Percentiles rank a stretch among this genome's conserved stretches.
Conservation (phyloP, 2,797 vertebrate genomes). For the Silurus aristotelis region DNA sequence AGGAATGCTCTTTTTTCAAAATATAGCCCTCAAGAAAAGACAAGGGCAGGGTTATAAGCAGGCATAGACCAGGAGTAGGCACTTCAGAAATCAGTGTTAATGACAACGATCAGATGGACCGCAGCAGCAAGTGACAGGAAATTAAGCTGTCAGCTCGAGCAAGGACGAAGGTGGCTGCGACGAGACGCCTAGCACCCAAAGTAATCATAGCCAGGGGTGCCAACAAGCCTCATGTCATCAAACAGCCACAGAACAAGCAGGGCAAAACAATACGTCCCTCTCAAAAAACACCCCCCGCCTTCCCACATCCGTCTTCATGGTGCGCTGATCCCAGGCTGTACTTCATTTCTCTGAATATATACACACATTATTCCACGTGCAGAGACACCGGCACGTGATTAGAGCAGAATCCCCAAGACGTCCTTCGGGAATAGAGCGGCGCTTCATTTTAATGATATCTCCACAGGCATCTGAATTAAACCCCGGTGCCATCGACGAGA, state of each 20-base stretch:
- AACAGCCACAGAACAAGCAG: constrained; percentile 46
- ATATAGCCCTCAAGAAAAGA: constrained; percentile 1
- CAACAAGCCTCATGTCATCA: constrained; percentile 54
- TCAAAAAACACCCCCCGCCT: background rate
- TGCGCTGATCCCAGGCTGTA: constrained; percentile 26
- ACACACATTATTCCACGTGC: background rate
- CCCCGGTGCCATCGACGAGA: constrained; percentile 22
- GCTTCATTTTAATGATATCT: constrained; percentile 51
- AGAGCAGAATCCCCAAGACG: background rate
- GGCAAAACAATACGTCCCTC: constrained; percentile 34
- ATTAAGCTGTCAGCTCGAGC: constrained; percentile 50
- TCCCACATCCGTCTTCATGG: background rate
- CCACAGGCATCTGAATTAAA: constrained; percentile 42
- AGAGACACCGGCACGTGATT: constrained; percentile 8
- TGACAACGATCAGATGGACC: constrained; percentile 21
- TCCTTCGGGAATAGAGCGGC: constrained; percentile 27
- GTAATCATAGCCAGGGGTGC: constrained; percentile 50
- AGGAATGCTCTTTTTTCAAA: background rate
- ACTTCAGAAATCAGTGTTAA: constrained; percentile 37
- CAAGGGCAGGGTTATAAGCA: background rate
- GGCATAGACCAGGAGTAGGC: background rate
- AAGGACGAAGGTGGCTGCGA: constrained; percentile 43
- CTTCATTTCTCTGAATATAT: constrained; percentile 12
- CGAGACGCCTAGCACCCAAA: constrained; percentile 44
- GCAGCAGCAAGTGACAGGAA: constrained; percentile 38